Conservation (phyloP, 2,113 vertebrate species). For the Perca schrenkii region DNA sequence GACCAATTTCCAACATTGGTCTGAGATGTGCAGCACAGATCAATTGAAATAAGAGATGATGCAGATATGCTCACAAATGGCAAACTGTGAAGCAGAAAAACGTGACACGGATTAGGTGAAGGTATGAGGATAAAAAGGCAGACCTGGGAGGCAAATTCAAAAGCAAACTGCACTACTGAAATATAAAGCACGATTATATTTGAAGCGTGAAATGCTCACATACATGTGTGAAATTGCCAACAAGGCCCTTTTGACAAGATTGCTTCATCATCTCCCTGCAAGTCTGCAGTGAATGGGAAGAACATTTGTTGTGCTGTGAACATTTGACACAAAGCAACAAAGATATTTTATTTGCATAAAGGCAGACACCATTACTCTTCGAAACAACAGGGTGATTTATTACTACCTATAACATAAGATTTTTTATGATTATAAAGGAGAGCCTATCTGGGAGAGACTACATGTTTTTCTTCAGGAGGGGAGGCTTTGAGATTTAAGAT, state of each 20-base stretch:
- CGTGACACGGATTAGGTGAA: constrained; percentile 3
- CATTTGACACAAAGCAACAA: constrained; percentile 23
- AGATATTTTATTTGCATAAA: constrained; percentile 34
- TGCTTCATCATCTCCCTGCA: constrained; percentile 48
- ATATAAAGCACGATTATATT: constrained; percentile 48
- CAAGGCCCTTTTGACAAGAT: constrained; percentile 53
- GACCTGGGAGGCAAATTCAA: constrained; percentile 1
- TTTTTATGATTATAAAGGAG: not conserved
- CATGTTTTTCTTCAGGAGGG: constrained; percentile 5
- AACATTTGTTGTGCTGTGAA: constrained; percentile 40
- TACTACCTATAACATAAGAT: not conserved
- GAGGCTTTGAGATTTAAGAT: constrained; percentile 42
- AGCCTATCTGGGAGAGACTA: not conserved
- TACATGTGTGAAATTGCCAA: constrained; percentile 66
- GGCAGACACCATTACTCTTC: constrained; percentile 14
- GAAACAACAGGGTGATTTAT: constrained; percentile 42
- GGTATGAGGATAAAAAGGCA: not conserved
- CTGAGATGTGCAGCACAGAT: constrained; percentile 4
- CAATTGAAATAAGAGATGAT: constrained; percentile 4
- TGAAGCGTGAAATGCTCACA: constrained; percentile 52
- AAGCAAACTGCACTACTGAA: not conserved
- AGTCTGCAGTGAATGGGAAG: constrained; percentile 27
- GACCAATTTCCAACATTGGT: not conserved
- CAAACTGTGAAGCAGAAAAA: constrained; percentile 4
- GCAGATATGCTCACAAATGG: constrained; percentile 16